Conservation (phyloP, 2,888 invertebrate genomes). For the Sthenelais limicola region DNA sequence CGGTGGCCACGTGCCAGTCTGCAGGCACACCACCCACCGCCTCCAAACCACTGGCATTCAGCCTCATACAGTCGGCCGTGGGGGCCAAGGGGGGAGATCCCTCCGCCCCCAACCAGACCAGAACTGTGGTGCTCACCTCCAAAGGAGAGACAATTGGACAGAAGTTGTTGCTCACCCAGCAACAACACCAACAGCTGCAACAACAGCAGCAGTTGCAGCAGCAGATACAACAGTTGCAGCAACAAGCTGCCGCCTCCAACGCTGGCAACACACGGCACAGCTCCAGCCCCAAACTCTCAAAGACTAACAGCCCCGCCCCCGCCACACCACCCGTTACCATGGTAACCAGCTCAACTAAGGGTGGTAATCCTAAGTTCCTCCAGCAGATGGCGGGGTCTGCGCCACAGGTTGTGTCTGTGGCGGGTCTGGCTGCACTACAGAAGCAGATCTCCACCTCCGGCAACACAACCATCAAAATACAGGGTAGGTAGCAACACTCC, state of each 20-base stretch:
- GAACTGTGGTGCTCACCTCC: slow-evolving; percentile 43
- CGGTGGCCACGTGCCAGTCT: not conserved
- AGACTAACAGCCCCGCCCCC: not conserved
- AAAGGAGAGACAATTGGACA: slow-evolving; percentile 31
- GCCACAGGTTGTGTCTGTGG: slow-evolving; percentile 26
- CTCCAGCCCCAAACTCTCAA: slow-evolving; percentile 21
- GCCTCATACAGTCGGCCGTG: slow-evolving; percentile 40
- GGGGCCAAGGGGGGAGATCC: slow-evolving; percentile 15
- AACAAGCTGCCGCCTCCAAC: slow-evolving; percentile 8
- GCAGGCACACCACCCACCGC: slow-evolving; percentile 12
- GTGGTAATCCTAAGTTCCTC: slow-evolving; percentile 21
- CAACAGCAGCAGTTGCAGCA: slow-evolving; percentile 23
- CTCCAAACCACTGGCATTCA: slow-evolving; percentile 44
- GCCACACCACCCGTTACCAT: slow-evolving; percentile 9
- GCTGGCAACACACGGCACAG: not conserved
- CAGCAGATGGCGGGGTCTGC: slow-evolving; percentile 23
- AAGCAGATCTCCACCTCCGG: slow-evolving; percentile 21
- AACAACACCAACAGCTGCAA: slow-evolving; percentile 29
- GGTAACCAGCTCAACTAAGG: slow-evolving; percentile 15
- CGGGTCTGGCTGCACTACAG: slow-evolving; percentile 4
- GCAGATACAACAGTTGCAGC: slow-evolving; percentile 9
- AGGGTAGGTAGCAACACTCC: slow-evolving; percentile 9
- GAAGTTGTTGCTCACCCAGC: slow-evolving; percentile 4
- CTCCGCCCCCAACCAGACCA: slow-evolving; percentile 11
- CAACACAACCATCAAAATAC: slow-evolving; percentile 41